Evolutionary conservation across 1,140 invertebrate genomes (phyloP).

Genomic region (Diorhabda sublineata): DNA sequence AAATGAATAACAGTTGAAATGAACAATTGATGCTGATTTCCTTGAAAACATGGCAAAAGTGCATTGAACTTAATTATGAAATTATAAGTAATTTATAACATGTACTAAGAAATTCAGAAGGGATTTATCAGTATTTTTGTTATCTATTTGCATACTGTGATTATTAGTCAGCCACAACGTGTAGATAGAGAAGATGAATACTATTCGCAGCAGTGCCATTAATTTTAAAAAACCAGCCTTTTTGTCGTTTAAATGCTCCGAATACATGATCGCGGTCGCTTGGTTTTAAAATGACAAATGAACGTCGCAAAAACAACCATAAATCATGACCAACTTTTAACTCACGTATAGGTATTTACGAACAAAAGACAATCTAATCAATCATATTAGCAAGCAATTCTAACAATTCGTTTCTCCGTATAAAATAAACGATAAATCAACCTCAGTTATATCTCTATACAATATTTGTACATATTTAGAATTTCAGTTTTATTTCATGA

Average conservation of each 20-base stretch:
- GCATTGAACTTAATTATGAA: too few relatives aligned
- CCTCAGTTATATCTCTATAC: constrained; percentile 1
- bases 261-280: constrained; percentile 10
- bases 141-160: background rate
- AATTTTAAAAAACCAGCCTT: constrained; percentile 6
- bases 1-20: too few relatives aligned
- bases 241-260: constrained; percentile 8
- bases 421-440: constrained; percentile 27
- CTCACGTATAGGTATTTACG: constrained; percentile 20
- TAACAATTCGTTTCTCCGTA: constrained; percentile 32
- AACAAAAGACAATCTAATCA: constrained; percentile 31
- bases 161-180: background rate
- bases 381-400: constrained; percentile 30
- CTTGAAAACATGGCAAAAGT: too few relatives aligned
- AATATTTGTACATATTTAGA: background rate
- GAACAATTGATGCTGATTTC: too few relatives aligned
- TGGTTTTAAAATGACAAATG: constrained; percentile 29
- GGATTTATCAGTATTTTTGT: background rate
- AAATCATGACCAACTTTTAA: constrained; percentile 32
- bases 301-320: constrained; percentile 23
- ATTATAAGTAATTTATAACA: too few relatives aligned
- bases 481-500: too few relatives aligned
- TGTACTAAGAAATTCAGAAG: background rate
- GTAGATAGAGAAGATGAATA: background rate
- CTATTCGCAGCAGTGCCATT: background rate